phyloP scores from a whole-genome alignment of 2,113 vertebrate genomes.

The Zeus faber region DNA sequence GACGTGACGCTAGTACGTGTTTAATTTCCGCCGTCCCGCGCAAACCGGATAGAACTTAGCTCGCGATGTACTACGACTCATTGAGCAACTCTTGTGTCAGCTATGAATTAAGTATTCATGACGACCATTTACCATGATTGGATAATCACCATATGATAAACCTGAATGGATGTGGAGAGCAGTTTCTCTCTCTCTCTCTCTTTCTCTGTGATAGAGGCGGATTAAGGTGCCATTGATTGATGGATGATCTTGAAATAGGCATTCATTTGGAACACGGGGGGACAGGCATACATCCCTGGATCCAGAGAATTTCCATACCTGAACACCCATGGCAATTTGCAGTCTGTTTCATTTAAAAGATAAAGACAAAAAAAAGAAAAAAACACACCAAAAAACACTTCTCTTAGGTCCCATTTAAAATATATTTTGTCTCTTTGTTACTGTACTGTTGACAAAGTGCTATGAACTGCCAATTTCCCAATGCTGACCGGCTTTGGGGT shows the following conservation, averaged over 20 bases:
- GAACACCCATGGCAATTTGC: neutral
- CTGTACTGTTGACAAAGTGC: too few relatives aligned
- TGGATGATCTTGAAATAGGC: too few relatives aligned
- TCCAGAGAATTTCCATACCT: neutral
- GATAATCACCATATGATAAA: neutral
- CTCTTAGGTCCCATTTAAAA: too few relatives aligned
- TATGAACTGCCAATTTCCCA: too few relatives aligned
- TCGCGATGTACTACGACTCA: neutral
- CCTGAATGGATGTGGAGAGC: constrained; percentile 27
- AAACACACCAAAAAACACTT: too few relatives aligned
- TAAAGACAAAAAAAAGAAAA: too few relatives aligned
- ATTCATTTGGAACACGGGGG: too few relatives aligned
- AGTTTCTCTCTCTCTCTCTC: neutral
- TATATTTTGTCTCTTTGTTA: too few relatives aligned
- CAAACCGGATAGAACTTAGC: neutral
- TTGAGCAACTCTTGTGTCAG: neutral
- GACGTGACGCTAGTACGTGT: neutral
- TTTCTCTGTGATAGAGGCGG: neutral
- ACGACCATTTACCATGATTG: too few relatives aligned
- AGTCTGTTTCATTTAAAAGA: neutral
- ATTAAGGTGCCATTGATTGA: too few relatives aligned
- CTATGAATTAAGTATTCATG: neutral
- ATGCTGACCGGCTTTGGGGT: too few relatives aligned
- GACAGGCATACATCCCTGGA: neutral
- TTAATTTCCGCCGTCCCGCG: neutral